Evolutionary conservation across 2,113 vertebrate genomes (phyloP), one percentile per base, ranked within the genome.

Genomic region (Channa maculata): DNA sequence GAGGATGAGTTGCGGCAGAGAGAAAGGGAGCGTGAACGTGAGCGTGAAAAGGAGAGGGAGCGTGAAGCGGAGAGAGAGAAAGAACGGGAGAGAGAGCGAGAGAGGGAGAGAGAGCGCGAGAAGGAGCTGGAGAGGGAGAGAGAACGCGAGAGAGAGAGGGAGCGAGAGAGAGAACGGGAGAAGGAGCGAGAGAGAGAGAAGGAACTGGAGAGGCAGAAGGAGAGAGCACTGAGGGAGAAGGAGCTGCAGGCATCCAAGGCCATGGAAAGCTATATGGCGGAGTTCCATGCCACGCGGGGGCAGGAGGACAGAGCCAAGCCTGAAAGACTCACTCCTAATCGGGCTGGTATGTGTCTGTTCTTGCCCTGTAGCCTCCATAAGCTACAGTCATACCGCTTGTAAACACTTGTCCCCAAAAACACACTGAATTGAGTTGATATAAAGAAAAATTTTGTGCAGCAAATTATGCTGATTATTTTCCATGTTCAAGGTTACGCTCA

Each of bases 1-100:
- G 97, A 98, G 4, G 97, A 99, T 70, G 98, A 99, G 91, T 92
- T 98, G 77, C 89, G 97, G 38, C 96, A 96, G 82, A 89, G 96
- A 0, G 96, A 97, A 65, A 75, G 96, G 62, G 91, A 96, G 80
- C 77, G 96, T 0, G 96, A 97, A 90, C 72, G 92, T 0, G 95
- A 96, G 70, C 62, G 81, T 1, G 95, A 96, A 61, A 89, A 94
- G 10, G 96, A 96, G 68, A 85, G 94, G 5, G 96, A 97, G 86
- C 87, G 91, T 0, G 96, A 97, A 75, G 82, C 93, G 83, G 95
- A 96, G 86, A 84, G 95, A 0, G 96, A 96, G 51, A 82, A 84
- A 0, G 95, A 95, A 63, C 75, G 89, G 5, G 94, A 96, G 72
- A 75, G 88, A 0, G 96, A 97, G 60, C 76, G 92, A 0, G 96